phyloP scores from a whole-genome alignment of 2,888 invertebrate species.

The Opisthograptis luteolata region DNA sequence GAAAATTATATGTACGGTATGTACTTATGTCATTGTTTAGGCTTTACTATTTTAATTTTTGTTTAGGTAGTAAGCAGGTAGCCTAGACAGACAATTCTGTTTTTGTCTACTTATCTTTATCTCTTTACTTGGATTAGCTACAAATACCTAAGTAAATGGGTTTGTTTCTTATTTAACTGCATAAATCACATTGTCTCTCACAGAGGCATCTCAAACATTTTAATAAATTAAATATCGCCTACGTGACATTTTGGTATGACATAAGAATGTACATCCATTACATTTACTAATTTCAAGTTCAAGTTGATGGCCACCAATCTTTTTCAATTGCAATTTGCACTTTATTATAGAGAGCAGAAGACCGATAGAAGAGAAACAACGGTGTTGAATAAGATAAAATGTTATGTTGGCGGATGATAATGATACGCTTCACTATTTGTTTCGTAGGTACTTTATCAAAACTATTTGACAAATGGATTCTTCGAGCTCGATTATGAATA shows the following conservation, averaged over 20 bases:
- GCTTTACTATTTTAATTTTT: too few species aligned
- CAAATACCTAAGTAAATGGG: too few species aligned
- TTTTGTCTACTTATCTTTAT: slow-evolving; percentile 5
- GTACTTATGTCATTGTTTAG: too few species aligned
- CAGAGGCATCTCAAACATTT: slow-evolving; percentile 29
- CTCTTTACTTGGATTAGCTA: neutral
- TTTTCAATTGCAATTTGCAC: slow-evolving; percentile 14
- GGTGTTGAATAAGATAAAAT: neutral
- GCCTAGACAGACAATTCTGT: too few species aligned
- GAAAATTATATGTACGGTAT: too few species aligned
- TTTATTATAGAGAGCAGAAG: slow-evolving; percentile 13
- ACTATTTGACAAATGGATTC: neutral
- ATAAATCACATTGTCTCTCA: slow-evolving; percentile 6
- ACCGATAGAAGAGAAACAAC: neutral
- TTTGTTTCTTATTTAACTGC: neutral
- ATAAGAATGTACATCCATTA: slow-evolving; percentile 40
- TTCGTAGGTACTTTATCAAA: slow-evolving; percentile 18
- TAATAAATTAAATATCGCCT: slow-evolving; percentile 24
- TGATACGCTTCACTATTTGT: slow-evolving; percentile 36
- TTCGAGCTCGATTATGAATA: too few species aligned
- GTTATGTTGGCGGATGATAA: slow-evolving; percentile 40
- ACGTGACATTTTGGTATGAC: slow-evolving; percentile 31
- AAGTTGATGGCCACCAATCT: slow-evolving; percentile 39
- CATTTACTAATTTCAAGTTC: slow-evolving; percentile 47
- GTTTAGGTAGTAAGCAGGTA: too few species aligned